A percentile compares a stretch with the other conserved stretches of the same genome.
phyloP scores from a whole-genome alignment of 2,113 vertebrate genomes.

The Buteo buteo region DNA sequence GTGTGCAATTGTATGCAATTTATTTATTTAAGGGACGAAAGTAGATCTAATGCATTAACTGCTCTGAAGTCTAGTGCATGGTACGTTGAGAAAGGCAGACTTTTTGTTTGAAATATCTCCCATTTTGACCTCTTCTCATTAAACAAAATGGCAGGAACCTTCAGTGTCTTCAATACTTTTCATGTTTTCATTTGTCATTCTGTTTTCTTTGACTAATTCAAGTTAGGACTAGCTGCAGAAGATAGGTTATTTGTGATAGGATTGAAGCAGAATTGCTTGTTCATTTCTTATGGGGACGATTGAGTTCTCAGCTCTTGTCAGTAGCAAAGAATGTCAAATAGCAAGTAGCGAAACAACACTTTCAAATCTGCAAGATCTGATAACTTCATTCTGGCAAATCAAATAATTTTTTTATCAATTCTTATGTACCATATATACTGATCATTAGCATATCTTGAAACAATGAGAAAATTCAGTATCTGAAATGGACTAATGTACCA shows the following conservation, averaged over 20 bases:
- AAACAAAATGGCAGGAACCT: not conserved
- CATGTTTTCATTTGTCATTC: not conserved
- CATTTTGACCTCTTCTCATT: not conserved
- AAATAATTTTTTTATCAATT: not conserved
- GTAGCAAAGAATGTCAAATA: not conserved
- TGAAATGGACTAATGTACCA: not conserved
- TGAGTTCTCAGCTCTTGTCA: not conserved
- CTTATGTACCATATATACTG: not conserved
- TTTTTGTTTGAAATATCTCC: not conserved
- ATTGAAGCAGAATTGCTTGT: not conserved
- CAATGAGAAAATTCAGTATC: not conserved
- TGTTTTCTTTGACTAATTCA: not conserved
- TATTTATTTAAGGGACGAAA: not conserved
- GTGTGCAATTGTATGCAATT: not conserved
- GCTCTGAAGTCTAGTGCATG: not conserved
- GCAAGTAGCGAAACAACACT: not conserved
- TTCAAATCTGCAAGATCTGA: not conserved
- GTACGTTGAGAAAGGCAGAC: not conserved
- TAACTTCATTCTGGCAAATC: not conserved
- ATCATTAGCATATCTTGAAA: not conserved
- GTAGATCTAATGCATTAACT: not conserved
- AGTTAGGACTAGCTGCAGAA: not conserved
- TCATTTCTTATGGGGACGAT: not conserved
- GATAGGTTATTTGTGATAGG: not conserved
- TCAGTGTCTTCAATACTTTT: not conserved